Conservation (phyloP, 2,797 vertebrate species). For the Hypotaenidia philippensis region DNA sequence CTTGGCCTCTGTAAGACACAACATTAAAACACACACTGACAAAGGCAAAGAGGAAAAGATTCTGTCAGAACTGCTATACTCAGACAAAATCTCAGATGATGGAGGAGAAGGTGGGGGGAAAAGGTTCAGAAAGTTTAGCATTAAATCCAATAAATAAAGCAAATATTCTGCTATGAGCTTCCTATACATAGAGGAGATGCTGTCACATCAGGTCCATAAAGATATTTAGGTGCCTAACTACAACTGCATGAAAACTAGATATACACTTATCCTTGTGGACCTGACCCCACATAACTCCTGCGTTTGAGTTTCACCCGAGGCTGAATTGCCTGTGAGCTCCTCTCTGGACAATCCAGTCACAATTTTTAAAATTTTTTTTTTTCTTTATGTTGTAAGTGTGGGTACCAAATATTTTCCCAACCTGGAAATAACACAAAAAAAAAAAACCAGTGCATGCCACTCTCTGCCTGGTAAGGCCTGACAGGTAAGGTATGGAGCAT, state of each 20-base stretch:
- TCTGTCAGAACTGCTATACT: neutral
- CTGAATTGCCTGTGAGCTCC: neutral
- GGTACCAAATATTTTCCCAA: neutral
- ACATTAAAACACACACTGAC: neutral
- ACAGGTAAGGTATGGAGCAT: neutral
- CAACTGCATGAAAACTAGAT: neutral
- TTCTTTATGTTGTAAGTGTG: neutral
- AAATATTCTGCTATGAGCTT: neutral
- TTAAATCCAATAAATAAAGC: neutral
- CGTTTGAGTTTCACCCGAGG: no score
- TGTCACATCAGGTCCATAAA: neutral
- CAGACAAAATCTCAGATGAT: neutral
- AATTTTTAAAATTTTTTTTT: neutral
- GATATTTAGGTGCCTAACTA: neutral
- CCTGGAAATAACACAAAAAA: neutral
- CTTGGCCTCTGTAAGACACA: conserved; percentile 70
- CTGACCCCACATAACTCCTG: neutral
- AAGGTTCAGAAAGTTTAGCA: neutral
- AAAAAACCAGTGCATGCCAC: neutral
- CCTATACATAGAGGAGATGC: neutral
- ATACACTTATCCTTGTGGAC: neutral
- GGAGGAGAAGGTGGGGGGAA: neutral
- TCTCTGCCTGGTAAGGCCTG: neutral
- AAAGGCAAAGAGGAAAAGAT: neutral
- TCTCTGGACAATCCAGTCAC: neutral